Percentiles rank a stretch among this genome's conserved stretches.
Conservation (phyloP, 2,888 invertebrate species). For the Drosophila meridiana region DNA sequence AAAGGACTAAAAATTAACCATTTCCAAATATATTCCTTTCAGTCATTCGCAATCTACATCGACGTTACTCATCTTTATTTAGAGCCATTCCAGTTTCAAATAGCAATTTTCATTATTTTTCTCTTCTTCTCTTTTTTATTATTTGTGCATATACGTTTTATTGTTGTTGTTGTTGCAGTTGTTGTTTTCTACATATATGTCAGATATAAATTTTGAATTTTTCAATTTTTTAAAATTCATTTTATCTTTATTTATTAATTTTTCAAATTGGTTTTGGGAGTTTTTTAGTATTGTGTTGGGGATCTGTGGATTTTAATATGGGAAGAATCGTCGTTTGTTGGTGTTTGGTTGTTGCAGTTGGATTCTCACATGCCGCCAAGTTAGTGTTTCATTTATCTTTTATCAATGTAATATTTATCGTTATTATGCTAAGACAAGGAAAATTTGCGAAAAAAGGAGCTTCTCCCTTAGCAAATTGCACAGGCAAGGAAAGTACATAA, state of each 20-base stretch:
- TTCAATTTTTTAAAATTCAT: neutral
- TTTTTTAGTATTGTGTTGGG: neutral
- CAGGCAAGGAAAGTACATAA: slow-evolving; percentile 9
- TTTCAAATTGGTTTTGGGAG: neutral
- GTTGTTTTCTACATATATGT: slow-evolving; percentile 2
- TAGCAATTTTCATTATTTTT: slow-evolving; percentile 23
- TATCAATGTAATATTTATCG: neutral
- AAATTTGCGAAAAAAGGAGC: slow-evolving; percentile 2
- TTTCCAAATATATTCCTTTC: slow-evolving; percentile 49
- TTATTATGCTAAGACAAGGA: slow-evolving; percentile 19
- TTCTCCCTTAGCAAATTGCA: slow-evolving; percentile 19
- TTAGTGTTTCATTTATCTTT: slow-evolving; percentile 1
- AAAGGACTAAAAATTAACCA: slow-evolving; percentile 67
- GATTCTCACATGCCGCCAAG: slow-evolving; percentile 1
- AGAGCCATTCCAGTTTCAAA: slow-evolving; percentile 15
- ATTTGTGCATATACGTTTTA: slow-evolving; percentile 21
- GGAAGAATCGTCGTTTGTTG: slow-evolving; percentile 14
- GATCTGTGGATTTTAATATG: slow-evolving; percentile 7
- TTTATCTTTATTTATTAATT: neutral
- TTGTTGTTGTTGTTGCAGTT: neutral
- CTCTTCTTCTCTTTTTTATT: neutral
- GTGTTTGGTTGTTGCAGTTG: slow-evolving; percentile 6
- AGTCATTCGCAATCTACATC: slow-evolving; percentile 21
- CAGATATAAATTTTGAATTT: slow-evolving; percentile 1
- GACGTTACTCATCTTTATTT: neutral